Evolutionary conservation across 2,113 vertebrate genomes (phyloP), one percentile per base, ranked within the genome.

Genomic region (Talpa occidentalis): DNA sequence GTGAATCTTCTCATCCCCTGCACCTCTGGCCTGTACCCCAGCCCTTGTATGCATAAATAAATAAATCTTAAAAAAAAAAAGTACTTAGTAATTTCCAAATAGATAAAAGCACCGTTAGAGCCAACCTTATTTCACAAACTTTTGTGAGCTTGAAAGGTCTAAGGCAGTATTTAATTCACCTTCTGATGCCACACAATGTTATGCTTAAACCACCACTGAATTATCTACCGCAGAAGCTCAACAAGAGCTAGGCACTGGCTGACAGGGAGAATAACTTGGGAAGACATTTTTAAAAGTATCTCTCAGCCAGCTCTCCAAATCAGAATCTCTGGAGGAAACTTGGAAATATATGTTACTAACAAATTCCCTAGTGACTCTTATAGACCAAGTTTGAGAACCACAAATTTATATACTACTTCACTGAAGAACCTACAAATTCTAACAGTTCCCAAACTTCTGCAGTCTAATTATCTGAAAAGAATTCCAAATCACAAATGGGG

Each of bases 401-500:
- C 12, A 37, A 76, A 92, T 76, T 37, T 44, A 6, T 67, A 24
- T 7, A 66, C 10, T 47, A 67, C 2, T 79, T 22, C 60, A 47
- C 26, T 37, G 56, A 15, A 76, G 1, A 54, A 7, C 52, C n/a
- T 87, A 85, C 37, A 69, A 94, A 87, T 40, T 94, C 62, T 93
- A 62, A 92, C 90, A 30, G n/a, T 66, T 76, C 64, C 47, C 66
- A 84, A 94, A 94, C 54, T 40, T 44, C 37, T 79, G 9, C 72
- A 73, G 28, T 60, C 42, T 60, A 56, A 19, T 83, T 40, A 87
- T 70, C 54, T 54, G 35, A 73, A 88, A 54, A 64, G 6, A 84
- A 81, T 30, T 73, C 8, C 12, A 44, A 30, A 8, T 22, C 35
- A 77, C 72, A 26, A 81, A 78, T 26, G 21, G 54, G 32, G 76